A percentile compares a stretch with the other conserved stretches of the same genome.
Conservation (phyloP, 2,888 invertebrate species). For the Drosophila paranaensis region DNA sequence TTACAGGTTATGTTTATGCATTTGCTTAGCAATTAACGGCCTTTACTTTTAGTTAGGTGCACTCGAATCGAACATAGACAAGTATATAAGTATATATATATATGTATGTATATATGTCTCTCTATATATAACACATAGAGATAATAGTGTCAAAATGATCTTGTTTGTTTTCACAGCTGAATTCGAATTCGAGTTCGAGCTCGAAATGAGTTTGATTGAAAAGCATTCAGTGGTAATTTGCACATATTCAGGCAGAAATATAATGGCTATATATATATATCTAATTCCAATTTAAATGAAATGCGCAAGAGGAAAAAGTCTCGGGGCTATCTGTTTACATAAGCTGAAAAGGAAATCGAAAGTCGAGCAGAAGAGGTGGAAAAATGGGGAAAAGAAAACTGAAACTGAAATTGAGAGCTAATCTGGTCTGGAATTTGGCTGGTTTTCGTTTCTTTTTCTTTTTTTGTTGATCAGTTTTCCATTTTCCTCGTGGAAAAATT, state of each 20-base stretch:
- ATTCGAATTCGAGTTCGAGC: slow-evolving; percentile 18
- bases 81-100: background rate
- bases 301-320: background rate
- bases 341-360: slow-evolving; percentile 33
- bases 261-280: background rate
- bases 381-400: slow-evolving; percentile 2
- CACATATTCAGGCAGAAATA: background rate
- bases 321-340: slow-evolving; percentile 17
- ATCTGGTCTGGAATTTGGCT: slow-evolving; percentile 39
- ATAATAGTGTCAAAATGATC: slow-evolving; percentile 33
- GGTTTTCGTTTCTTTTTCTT: background rate
- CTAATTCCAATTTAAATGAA: too few species aligned
- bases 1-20: slow-evolving; percentile 65
- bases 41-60: slow-evolving; percentile 29
- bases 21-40: slow-evolving; percentile 70
- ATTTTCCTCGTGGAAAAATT: slow-evolving; percentile 24
- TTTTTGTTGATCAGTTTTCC: background rate
- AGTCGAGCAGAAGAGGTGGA: slow-evolving; percentile 11
- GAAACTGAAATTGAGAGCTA: slow-evolving; percentile 7
- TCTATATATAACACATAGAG: background rate
- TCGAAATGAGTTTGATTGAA: slow-evolving; percentile 34
- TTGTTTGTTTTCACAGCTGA: slow-evolving; percentile 23
- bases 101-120: background rate
- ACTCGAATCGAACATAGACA: background rate
- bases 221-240: slow-evolving; percentile 30